Base-by-base conservation (phyloP, 2,888 invertebrate species). In the Plagodis pulveraria region DNA sequence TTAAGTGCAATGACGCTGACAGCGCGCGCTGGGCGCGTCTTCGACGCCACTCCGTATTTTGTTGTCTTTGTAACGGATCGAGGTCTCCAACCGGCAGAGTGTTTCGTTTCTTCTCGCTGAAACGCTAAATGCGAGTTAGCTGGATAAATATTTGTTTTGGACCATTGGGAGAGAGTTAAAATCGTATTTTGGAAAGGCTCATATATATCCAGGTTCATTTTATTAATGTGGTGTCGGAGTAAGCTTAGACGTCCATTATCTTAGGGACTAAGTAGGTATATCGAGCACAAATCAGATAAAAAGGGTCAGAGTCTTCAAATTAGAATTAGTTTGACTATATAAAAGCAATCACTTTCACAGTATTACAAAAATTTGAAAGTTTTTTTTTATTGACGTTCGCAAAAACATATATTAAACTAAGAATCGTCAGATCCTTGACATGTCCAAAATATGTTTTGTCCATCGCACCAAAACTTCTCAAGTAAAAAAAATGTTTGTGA, bases 121-220 rank as follows among this genome's bases (percentile, higher is more conserved):
- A 87, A 87, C 76, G 84, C 80, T 84, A 78, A 86, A 89, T 88
- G 88, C 88, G 85, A 91, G 91, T 92, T 91, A 92, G 91, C 84
- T 89, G 84, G 76, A 82, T 74, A 84, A 92, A 92, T 87, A 91
- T 92, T 91, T 86, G 73, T 78, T 81, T 91, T 89, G 84, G 89
- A 86, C 79, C 83, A 52, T 71, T 71, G 78, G 70, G 80, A 81
- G 77, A 69, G 81, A 80, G 83, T 85, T 86, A 81, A 85, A 84
- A 76, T 81, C 81, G 77, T 81, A 76, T 82, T 77, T 81, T 74
- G 69, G 70, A 77, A 77, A 70, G 58, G 55, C 54, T 55, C 40
- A 57, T 42, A 50, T 49, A 57, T 56, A 60, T 59, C 61, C 63
- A 66, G 66, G 58, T 46, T 54, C 42, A 42, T n/a, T 52, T 60